Evolutionary conservation across 2,888 invertebrate genomes (phyloP).

Genomic region (Heliconius ismenius): DNA sequence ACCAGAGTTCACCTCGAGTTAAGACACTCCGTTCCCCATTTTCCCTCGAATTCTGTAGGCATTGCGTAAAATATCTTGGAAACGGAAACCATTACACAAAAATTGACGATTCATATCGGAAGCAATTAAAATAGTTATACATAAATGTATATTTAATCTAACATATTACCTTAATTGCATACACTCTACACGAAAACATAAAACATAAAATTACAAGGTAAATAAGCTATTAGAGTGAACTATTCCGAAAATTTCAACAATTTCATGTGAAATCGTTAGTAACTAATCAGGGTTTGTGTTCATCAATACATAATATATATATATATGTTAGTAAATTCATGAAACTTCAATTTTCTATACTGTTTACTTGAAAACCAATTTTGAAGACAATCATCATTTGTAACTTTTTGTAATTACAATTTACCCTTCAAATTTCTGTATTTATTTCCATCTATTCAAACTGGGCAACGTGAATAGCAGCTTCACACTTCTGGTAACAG

Average conservation of each 20-base stretch:
- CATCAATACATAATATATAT: constrained; percentile 24
- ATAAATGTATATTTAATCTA: background rate
- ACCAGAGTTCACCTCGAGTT: too few species aligned
- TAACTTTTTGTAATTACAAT: constrained; percentile 30
- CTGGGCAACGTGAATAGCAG: too few species aligned
- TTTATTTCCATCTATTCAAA: too few species aligned
- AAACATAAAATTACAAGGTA: background rate
- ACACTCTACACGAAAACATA: background rate
- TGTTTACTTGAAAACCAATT: constrained; percentile 39
- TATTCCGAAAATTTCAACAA: constrained; percentile 7
- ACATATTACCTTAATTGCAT: background rate
- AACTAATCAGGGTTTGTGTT: constrained; percentile 2
- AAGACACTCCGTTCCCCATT: too few species aligned
- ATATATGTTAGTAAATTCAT: constrained; percentile 31
- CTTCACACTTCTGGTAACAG: too few species aligned
- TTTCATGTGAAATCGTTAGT: constrained; percentile 31
- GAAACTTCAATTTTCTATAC: constrained; percentile 35
- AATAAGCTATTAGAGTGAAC: background rate
- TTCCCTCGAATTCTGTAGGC: too few species aligned
- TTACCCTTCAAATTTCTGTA: background rate
- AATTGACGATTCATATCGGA: background rate
- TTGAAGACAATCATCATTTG: constrained; percentile 32
- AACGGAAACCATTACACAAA: too few species aligned
- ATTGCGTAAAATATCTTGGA: too few species aligned
- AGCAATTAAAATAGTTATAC: background rate